A percentile compares a stretch with the other conserved stretches of the same genome.
These are phyloP conservation scores for Patiria pectinifera DNA, from an alignment of 53 echinoderm and acorn worm species.

Conservation along the genomic window DNA sequence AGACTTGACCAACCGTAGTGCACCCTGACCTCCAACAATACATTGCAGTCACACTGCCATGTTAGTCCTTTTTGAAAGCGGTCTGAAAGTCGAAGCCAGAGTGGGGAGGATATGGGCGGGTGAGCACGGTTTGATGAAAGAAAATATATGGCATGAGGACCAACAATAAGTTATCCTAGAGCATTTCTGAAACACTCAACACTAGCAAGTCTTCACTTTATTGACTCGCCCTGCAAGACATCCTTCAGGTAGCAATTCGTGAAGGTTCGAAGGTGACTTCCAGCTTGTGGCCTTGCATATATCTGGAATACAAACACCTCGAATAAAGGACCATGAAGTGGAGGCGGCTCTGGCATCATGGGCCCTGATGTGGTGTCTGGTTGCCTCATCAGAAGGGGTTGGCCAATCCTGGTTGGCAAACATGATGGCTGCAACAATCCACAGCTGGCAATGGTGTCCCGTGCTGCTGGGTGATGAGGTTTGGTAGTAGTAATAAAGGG, in stretches of 20 bases:
- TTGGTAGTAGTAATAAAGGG: not conserved
- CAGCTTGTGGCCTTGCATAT: not conserved
- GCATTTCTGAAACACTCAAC: too few relatives aligned
- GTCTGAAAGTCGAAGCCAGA: too few relatives aligned
- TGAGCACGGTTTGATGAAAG: too few relatives aligned
- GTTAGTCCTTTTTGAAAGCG: too few relatives aligned
- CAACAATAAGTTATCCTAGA: too few relatives aligned
- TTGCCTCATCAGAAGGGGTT: not conserved
- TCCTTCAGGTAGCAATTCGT: not conserved
- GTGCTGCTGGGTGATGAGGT: not conserved
- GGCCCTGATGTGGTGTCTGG: not conserved
- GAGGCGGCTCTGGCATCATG: not conserved
- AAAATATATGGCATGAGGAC: too few relatives aligned
- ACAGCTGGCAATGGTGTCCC: slow-evolving; percentile 1
- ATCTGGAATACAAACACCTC: not conserved
- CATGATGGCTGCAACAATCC: not conserved
- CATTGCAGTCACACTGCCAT: too few relatives aligned
- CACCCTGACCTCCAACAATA: too few relatives aligned
- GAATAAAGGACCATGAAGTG: not conserved
- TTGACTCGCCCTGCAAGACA: not conserved
- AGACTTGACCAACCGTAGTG: too few relatives aligned
- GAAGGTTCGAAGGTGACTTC: not conserved
- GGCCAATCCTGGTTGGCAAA: not conserved
- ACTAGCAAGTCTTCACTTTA: too few relatives aligned
- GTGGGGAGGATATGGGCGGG: too few relatives aligned